Conservation (phyloP, 2,888 invertebrate species). For the Elmis aenea region DNA sequence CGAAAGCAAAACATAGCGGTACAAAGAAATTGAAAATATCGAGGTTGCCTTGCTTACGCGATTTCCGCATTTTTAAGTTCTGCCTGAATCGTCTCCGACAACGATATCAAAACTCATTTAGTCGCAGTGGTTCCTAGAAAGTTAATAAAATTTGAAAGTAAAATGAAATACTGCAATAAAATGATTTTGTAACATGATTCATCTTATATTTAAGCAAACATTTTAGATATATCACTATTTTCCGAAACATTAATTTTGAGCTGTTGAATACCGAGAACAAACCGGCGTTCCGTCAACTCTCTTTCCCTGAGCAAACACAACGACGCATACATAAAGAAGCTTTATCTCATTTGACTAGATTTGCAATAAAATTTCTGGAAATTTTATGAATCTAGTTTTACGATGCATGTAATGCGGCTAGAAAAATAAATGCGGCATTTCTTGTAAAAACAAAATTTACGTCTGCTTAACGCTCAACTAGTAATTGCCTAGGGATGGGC, state of each 20-base stretch:
- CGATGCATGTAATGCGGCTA: conserved; percentile 5
- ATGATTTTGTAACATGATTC: conserved; percentile 12
- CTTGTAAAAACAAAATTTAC: too few relatives aligned
- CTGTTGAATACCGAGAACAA: conserved; percentile 20
- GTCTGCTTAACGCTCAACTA: too few relatives aligned
- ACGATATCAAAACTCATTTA: too few relatives aligned
- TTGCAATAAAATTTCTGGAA: conserved; percentile 19
- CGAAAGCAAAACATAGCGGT: too few relatives aligned
- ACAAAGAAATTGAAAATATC: too few relatives aligned
- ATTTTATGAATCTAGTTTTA: conserved; percentile 16
- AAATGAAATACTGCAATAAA: conserved; percentile 10
- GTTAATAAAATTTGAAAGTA: conserved; percentile 16
- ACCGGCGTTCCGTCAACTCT: conserved; percentile 23
- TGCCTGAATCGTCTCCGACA: too few relatives aligned
- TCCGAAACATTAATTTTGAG: conserved; percentile 23
- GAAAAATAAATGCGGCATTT: too few relatives aligned
- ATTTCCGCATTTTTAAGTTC: too few relatives aligned
- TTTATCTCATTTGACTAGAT: conserved; percentile 18
- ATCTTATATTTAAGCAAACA: conserved; percentile 17
- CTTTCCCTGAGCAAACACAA: conserved; percentile 22
- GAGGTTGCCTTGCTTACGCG: too few relatives aligned
- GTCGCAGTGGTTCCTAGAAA: too few relatives aligned
- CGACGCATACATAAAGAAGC: conserved; percentile 22
- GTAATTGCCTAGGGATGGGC: too few relatives aligned
- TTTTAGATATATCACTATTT: conserved; percentile 26